These are phyloP conservation scores for Brachionus angularis DNA, from an alignment of 1,140 invertebrate species.

Conservation along the genomic window DNA sequence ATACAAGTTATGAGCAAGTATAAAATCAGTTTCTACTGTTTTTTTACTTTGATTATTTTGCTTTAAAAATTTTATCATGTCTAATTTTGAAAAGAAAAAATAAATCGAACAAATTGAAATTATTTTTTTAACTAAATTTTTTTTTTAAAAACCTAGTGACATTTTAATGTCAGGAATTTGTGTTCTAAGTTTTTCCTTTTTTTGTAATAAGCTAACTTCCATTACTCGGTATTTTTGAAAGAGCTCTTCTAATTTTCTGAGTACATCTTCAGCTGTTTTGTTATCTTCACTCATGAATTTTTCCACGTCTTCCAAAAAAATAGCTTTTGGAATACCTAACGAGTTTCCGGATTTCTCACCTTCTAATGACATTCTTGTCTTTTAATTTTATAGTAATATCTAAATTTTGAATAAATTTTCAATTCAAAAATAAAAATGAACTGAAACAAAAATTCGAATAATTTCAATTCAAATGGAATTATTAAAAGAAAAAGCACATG, in stretches of 20 bases:
- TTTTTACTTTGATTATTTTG: conserved; percentile 30
- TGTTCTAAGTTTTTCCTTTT: conserved; percentile 10
- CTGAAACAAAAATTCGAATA: too few relatives aligned
- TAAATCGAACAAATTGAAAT: background rate
- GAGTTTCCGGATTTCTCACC: conserved; percentile 33
- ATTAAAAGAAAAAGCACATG: too few relatives aligned
- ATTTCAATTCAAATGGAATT: too few relatives aligned
- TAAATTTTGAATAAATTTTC: too few relatives aligned
- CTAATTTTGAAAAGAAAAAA: background rate
- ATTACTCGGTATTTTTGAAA: conserved; percentile 42
- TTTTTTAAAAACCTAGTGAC: conserved; percentile 13
- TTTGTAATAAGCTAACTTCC: conserved; percentile 34
- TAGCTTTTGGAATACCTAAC: conserved; percentile 44
- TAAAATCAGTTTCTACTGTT: conserved; percentile 38
- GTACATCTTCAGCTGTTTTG: conserved; percentile 30
- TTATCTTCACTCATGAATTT: conserved; percentile 36
- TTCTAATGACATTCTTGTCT: conserved; percentile 34
- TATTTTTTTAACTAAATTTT: background rate
- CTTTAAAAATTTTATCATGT: conserved; percentile 36
- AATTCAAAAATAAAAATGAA: too few relatives aligned
- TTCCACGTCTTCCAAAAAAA: conserved; percentile 44
- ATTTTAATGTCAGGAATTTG: conserved; percentile 43
- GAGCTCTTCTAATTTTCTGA: conserved; percentile 23
- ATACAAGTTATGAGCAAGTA: conserved; percentile 17
- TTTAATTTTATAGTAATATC: too few relatives aligned